Conservation (phyloP, 2,888 invertebrate genomes). For the Athalia rosae region DNA sequence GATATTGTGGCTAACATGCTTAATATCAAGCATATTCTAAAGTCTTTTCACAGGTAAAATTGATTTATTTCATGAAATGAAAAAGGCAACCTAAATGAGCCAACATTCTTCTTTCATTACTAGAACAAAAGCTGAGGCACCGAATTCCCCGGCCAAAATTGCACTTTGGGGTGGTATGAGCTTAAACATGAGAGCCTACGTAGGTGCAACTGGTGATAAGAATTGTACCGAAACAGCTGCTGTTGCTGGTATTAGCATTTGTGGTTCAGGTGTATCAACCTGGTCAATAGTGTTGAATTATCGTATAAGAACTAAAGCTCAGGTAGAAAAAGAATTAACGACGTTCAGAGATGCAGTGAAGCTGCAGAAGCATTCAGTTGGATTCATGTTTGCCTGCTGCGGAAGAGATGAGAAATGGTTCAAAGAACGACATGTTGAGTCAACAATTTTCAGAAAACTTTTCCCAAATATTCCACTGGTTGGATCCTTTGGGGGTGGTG, state of each 20-base stretch:
- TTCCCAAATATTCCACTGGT: constrained; percentile 67
- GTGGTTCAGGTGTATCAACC: constrained; percentile 60
- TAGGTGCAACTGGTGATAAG: constrained; percentile 17
- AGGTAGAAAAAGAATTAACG: constrained; percentile 56
- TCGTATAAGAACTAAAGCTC: constrained; percentile 23
- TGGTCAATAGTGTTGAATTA: constrained; percentile 64
- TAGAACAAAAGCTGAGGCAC: constrained; percentile 31
- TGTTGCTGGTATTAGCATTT: constrained; percentile 57
- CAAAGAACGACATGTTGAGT: constrained; percentile 59
- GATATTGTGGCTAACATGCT: neutral
- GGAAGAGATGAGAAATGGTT: constrained; percentile 60
- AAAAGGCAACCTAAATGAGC: neutral
- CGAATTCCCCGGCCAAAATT: neutral
- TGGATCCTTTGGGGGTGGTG: constrained; percentile 67
- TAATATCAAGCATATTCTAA: constrained; percentile 46
- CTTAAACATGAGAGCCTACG: constrained; percentile 56
- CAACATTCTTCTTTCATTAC: constrained; percentile 18
- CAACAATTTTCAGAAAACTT: constrained; percentile 62
- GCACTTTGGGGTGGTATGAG: constrained; percentile 63
- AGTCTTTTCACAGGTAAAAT: constrained; percentile 24
- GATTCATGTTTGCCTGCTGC: constrained; percentile 67
- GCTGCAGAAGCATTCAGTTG: constrained; percentile 64
- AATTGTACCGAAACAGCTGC: constrained; percentile 47
- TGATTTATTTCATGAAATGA: constrained; percentile 26
- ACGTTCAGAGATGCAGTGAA: constrained; percentile 56